phyloP scores from a whole-genome alignment of 2,113 vertebrate genomes.

The Carollia perspicillata region DNA sequence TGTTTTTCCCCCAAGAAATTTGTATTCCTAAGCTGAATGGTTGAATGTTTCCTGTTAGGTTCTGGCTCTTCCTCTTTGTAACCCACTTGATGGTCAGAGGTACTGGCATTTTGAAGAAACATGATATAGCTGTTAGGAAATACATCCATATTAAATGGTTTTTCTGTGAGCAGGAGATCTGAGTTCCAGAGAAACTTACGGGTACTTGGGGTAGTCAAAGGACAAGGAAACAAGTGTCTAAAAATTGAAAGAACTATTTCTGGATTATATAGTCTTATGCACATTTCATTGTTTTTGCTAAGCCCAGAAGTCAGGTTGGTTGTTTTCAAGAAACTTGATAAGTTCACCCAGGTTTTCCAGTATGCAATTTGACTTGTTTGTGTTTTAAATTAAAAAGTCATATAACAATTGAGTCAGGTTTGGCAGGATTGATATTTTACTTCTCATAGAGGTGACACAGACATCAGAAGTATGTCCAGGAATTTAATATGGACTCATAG shows the following conservation, averaged over 20 bases:
- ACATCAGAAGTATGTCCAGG: not conserved
- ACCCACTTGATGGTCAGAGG: not conserved
- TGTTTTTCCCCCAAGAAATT: not conserved
- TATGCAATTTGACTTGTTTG: not conserved
- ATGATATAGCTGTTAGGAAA: constrained; percentile 12
- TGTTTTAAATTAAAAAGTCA: constrained; percentile 19
- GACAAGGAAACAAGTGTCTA: not conserved
- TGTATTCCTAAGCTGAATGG: not conserved
- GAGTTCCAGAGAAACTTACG: not conserved
- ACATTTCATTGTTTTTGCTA: not conserved
- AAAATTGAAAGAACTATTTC: not conserved
- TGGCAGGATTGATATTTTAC: not conserved
- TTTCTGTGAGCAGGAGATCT: not conserved
- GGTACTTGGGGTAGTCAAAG: not conserved
- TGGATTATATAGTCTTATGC: not conserved
- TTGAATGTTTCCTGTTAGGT: not conserved
- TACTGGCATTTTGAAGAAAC: not conserved
- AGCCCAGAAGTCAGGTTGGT: not conserved
- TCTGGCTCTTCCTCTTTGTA: not conserved
- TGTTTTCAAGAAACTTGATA: not conserved
- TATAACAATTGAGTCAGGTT: not conserved
- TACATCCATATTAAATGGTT: not conserved
- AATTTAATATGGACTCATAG: not conserved
- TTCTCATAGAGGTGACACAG: not conserved
- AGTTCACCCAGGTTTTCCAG: not conserved